These are phyloP conservation scores for Drosophila azteca DNA, from an alignment of 1,140 invertebrate genomes.

Conservation along the genomic window DNA sequence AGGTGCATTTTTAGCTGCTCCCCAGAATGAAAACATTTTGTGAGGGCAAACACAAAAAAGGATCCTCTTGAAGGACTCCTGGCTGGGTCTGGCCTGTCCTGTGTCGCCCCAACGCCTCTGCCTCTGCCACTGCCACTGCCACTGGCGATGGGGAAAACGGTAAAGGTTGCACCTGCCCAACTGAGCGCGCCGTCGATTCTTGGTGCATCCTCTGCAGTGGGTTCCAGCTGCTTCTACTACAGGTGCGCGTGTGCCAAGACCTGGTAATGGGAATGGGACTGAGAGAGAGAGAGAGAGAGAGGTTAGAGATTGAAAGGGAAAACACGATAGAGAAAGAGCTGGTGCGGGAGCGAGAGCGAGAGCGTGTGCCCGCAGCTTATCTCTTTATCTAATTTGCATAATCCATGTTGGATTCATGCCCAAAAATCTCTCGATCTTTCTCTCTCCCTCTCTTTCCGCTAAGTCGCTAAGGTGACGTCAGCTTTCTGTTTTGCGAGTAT, in stretches of 20 bases:
- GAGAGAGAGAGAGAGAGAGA: background rate
- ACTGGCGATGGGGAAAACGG: slow-evolving; percentile 56
- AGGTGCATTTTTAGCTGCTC: no score
- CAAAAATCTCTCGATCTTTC: background rate
- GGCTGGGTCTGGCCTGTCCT: slow-evolving; percentile 9
- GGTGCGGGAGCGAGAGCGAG: background rate
- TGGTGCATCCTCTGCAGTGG: slow-evolving; percentile 47
- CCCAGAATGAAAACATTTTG: background rate
- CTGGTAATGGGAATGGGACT: background rate
- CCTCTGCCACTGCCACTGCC: slow-evolving; percentile 1
- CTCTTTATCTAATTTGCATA: slow-evolving; percentile 36
- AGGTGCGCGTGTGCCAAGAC: slow-evolving; percentile 70
- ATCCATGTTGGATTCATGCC: slow-evolving; percentile 11
- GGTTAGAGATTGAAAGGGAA: background rate
- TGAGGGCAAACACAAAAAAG: slow-evolving; percentile 4
- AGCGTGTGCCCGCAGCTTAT: slow-evolving; percentile 26
- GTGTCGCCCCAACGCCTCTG: slow-evolving; percentile 3
- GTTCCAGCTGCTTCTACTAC: slow-evolving; percentile 59
- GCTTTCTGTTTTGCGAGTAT: slow-evolving; percentile 36
- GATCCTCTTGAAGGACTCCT: background rate
- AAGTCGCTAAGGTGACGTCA: slow-evolving; percentile 33
- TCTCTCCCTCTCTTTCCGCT: background rate
- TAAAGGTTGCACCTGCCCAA: slow-evolving; percentile 72
- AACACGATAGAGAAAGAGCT: background rate
- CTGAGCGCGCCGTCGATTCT: slow-evolving; percentile 35